These are phyloP conservation scores for Eurosta solidaginis DNA, from an alignment of 1,140 invertebrate species.

Conservation along the genomic window DNA sequence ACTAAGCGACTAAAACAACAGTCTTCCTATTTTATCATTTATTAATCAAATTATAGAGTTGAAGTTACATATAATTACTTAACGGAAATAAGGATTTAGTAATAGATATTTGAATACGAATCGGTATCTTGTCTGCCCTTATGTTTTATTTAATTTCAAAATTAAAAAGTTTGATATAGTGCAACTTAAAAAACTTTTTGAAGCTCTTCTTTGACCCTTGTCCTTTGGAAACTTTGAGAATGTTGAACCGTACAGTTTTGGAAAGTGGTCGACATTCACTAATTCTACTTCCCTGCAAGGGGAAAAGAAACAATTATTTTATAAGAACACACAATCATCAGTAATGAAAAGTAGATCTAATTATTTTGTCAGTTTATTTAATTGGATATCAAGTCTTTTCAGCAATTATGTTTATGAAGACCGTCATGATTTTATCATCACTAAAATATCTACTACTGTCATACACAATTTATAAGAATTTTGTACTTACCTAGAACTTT, in stretches of 20 bases:
- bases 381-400: slow-evolving; percentile 58
- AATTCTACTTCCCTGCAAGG: slow-evolving; percentile 92
- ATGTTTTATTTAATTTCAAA: slow-evolving; percentile 20
- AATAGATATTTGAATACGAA: too few species aligned
- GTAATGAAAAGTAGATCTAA: not conserved
- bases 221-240: slow-evolving; percentile 95
- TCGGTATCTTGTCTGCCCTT: not conserved
- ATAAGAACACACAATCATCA: not conserved
- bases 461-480: too few species aligned
- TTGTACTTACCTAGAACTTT: too few species aligned
- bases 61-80: too few species aligned
- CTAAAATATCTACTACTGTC: too few species aligned
- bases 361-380: slow-evolving; percentile 34
- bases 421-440: slow-evolving; percentile 65
- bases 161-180: slow-evolving; percentile 3
- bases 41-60: too few species aligned
- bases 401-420: slow-evolving; percentile 68
- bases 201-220: slow-evolving; percentile 96
- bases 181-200: slow-evolving; percentile 77
- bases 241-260: slow-evolving; percentile 99
- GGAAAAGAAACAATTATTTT: slow-evolving; percentile 34
- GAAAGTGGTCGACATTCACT: slow-evolving; percentile 98
- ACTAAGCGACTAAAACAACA: too few species aligned
- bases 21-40: too few species aligned
- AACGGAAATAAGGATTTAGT: too few species aligned